A percentile compares a stretch with the other conserved stretches of the same genome.
These are phyloP conservation scores for Alectoris magna DNA, from an alignment of 2,797 vertebrate species.

Conservation along the genomic window DNA sequence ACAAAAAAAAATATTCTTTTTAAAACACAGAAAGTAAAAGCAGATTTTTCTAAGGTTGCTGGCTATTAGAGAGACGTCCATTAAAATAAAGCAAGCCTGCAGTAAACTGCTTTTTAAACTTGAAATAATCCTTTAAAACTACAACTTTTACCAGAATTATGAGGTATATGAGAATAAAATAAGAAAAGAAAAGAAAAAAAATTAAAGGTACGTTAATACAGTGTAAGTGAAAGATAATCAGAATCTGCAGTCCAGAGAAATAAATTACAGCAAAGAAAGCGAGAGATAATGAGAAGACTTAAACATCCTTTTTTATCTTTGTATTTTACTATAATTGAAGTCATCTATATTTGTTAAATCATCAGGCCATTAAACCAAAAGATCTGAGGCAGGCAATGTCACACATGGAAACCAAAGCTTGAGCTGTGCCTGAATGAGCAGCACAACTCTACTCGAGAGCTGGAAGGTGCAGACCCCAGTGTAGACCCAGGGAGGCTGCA, in stretches of 20 bases:
- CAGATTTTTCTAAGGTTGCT: neutral
- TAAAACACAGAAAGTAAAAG: constrained; percentile 13
- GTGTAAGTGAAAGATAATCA: neutral
- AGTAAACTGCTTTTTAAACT: neutral
- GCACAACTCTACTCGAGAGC: neutral
- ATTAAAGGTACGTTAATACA: neutral
- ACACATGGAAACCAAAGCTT: accelerated
- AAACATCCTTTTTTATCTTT: neutral
- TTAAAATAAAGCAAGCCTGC: constrained; percentile 2
- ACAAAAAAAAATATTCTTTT: neutral
- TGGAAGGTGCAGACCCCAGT: neutral
- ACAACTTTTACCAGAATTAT: neutral
- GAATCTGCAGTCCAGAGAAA: neutral
- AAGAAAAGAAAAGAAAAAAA: neutral
- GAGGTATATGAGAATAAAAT: neutral
- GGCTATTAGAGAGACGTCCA: neutral
- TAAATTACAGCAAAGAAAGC: neutral
- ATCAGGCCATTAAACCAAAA: neutral
- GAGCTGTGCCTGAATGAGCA: neutral
- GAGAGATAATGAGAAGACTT: neutral
- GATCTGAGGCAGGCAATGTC: neutral
- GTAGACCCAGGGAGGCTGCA: neutral
- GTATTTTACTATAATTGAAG: neutral
- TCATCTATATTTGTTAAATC: neutral
- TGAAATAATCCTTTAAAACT: neutral